These are phyloP conservation scores for Drosophila biarmipes DNA, from an alignment of 1,140 invertebrate species.

Conservation along the genomic window DNA sequence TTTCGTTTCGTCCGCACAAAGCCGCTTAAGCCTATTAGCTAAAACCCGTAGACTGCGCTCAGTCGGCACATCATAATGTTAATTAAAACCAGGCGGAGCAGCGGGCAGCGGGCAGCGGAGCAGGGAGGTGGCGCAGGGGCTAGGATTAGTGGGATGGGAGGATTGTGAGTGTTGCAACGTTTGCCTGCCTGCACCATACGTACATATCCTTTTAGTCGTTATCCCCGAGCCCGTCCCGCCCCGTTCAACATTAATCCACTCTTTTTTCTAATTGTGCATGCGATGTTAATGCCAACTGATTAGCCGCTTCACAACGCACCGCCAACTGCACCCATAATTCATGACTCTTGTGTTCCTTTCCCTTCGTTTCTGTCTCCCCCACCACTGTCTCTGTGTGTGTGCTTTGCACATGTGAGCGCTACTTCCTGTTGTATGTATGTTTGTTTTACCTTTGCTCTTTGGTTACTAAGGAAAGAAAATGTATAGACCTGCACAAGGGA, in stretches of 20 bases:
- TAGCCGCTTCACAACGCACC: constrained; percentile 64
- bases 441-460: constrained; percentile 37
- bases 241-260: constrained; percentile 23
- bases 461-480: constrained; percentile 27
- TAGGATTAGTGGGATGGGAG: constrained; percentile 21
- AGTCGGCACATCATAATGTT: constrained; percentile 53
- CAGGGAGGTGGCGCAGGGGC: not conserved
- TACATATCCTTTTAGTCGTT: constrained; percentile 12
- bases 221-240: not conserved
- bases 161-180: constrained; percentile 35
- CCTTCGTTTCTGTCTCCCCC: constrained; percentile 17
- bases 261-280: constrained; percentile 53
- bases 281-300: constrained; percentile 61
- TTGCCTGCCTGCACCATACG: constrained; percentile 30
- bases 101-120: not conserved
- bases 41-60: constrained; percentile 41
- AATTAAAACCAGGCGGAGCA: constrained; percentile 47
- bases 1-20: constrained; percentile 34
- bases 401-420: constrained; percentile 27
- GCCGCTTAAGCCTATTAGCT: constrained; percentile 54
- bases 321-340: constrained; percentile 65
- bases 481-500: constrained; percentile 33
- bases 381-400: constrained; percentile 16
- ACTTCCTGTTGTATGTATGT: constrained; percentile 24
- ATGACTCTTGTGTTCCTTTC: constrained; percentile 51